A percentile compares a stretch with the other conserved stretches of the same genome.
These are phyloP conservation scores for Stenodema calcarata DNA, from an alignment of 2,888 invertebrate genomes.

Conservation along the genomic window DNA sequence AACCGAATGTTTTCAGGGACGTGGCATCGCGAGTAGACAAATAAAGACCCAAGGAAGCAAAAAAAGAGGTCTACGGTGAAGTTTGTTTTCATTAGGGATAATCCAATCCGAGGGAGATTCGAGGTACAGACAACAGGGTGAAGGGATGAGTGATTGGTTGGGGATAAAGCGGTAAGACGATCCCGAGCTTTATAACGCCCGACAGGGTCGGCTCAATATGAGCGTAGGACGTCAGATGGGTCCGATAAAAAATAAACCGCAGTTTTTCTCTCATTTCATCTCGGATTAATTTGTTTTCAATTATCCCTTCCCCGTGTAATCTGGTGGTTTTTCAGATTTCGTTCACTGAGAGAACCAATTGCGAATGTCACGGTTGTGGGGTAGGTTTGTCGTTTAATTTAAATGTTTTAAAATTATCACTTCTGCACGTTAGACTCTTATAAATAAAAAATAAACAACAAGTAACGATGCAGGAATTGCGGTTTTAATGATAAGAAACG, in stretches of 20 bases:
- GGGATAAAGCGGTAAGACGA: neutral
- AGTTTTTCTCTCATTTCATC: neutral
- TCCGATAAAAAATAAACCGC: neutral
- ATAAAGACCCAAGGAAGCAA: neutral
- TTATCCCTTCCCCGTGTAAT: neutral
- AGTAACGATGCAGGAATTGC: neutral
- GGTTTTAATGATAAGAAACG: neutral
- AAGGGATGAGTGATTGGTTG: neutral
- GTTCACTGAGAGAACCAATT: no score
- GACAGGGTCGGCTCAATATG: neutral
- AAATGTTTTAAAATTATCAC: no score
- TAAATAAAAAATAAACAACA: no score
- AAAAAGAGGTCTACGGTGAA: neutral
- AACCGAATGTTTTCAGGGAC: no score
- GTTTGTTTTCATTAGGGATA: conserved; percentile 46
- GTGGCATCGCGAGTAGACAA: no score
- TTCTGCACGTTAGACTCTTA: no score
- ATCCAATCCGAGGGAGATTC: neutral
- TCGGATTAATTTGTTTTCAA: neutral
- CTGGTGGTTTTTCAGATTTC: neutral
- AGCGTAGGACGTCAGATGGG: neutral
- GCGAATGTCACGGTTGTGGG: no score
- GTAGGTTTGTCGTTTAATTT: no score
- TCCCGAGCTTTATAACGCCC: neutral
- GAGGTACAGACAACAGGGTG: neutral